Evolutionary conservation across 2,797 vertebrate species (phyloP).

Genomic region (Peromyscus eremicus): DNA sequence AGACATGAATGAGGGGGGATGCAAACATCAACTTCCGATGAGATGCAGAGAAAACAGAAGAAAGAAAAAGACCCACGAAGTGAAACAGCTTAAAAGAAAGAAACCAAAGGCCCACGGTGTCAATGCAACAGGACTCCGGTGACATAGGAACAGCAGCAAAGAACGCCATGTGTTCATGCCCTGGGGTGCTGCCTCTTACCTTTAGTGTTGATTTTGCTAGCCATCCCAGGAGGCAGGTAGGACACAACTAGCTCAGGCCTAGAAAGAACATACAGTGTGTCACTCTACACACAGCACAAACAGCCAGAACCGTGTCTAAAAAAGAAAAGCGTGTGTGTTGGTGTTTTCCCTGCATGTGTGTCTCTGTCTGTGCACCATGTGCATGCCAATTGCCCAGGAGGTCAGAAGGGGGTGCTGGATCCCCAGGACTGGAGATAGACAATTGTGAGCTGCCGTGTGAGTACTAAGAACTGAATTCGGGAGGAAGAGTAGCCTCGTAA

Average conservation of each 20-base stretch:
- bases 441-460: neutral
- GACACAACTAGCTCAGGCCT: constrained; percentile 88
- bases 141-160: neutral
- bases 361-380: neutral
- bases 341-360: neutral
- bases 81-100: constrained; percentile 8
- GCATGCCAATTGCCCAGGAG: neutral
- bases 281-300: neutral
- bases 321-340: neutral
- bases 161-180: neutral
- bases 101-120: neutral
- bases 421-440: neutral
- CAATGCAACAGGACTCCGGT: neutral
- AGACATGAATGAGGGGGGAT: constrained; percentile 35
- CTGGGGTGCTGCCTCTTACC: constrained; percentile 81
- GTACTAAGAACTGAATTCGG: neutral
- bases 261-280: constrained; percentile 64
- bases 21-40: neutral
- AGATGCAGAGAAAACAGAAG: neutral
- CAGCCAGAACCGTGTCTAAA: neutral
- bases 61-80: neutral
- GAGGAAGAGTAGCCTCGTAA: no score
- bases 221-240: constrained; percentile 87
- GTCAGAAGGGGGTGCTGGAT: neutral
- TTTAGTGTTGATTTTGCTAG: constrained; percentile 86